phyloP scores from a whole-genome alignment of 2,797 vertebrate species.

The Clarias fuscus region DNA sequence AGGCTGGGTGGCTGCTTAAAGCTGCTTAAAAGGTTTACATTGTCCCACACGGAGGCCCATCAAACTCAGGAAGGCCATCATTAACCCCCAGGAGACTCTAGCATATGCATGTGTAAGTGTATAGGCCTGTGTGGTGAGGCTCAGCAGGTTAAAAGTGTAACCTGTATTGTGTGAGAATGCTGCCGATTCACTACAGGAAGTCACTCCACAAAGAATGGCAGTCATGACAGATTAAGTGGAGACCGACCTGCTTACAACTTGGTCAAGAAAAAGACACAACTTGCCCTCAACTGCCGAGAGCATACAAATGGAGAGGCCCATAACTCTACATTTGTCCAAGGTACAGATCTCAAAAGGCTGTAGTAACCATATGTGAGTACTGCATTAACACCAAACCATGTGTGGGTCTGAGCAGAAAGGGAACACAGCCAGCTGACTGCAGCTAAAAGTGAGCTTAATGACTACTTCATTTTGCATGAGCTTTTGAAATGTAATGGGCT shows the following conservation, averaged over 20 bases:
- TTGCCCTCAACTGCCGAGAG: background rate
- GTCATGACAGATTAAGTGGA: slow-evolving; percentile 17
- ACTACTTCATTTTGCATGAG: background rate
- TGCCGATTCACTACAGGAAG: slow-evolving; percentile 28
- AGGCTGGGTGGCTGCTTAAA: slow-evolving; percentile 36
- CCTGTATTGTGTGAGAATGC: slow-evolving; percentile 4
- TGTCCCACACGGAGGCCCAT: slow-evolving; percentile 59
- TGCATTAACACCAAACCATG: slow-evolving; percentile 4
- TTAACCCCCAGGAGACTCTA: slow-evolving; percentile 58
- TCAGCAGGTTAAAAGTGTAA: slow-evolving; percentile 43
- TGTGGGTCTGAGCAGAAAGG: background rate
- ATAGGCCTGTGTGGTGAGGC: slow-evolving; percentile 22
- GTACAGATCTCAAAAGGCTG: background rate
- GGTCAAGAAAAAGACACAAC: slow-evolving; percentile 24
- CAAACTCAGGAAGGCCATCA: slow-evolving; percentile 66
- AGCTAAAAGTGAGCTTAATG: background rate
- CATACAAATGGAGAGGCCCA: slow-evolving; percentile 11
- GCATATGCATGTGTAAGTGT: slow-evolving; percentile 60
- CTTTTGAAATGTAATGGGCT: no score
- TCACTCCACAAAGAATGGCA: background rate
- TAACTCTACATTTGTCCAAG: background rate
- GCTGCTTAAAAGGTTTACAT: slow-evolving; percentile 36
- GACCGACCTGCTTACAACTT: slow-evolving; percentile 29
- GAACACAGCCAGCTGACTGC: background rate
- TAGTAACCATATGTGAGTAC: slow-evolving; percentile 1